phyloP scores from a whole-genome alignment of 1,140 invertebrate species.

The Carcinoscorpius rotundicauda region DNA sequence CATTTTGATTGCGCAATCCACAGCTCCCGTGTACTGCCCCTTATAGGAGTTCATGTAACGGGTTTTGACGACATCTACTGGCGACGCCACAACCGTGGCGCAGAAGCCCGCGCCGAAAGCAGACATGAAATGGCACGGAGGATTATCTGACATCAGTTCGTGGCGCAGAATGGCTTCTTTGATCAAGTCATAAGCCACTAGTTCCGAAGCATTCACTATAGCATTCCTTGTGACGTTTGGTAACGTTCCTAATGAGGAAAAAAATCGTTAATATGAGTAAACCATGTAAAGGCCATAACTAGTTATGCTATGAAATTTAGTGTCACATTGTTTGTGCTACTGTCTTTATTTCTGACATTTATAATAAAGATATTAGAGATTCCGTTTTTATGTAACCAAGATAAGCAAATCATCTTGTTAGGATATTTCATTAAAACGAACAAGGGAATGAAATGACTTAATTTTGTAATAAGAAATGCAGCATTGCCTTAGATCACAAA shows the following conservation, averaged over 20 bases:
- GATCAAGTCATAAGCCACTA: conserved; percentile 57
- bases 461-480: too few species aligned
- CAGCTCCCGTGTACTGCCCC: conserved; percentile 47
- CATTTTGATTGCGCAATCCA: conserved; percentile 46
- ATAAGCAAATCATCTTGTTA: too few species aligned
- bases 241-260: conserved; percentile 38
- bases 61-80: conserved; percentile 55
- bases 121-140: conserved; percentile 50
- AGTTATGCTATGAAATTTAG: too few species aligned
- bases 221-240: conserved; percentile 54
- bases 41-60: conserved; percentile 51
- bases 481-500: too few species aligned
- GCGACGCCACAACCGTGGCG: conserved; percentile 48
- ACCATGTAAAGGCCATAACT: too few species aligned
- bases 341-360: too few species aligned
- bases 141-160: conserved; percentile 43
- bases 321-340: too few species aligned
- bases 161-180: conserved; percentile 46
- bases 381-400: too few species aligned
- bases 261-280: too few species aligned
- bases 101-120: conserved; percentile 48
- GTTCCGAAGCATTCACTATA: conserved; percentile 56
- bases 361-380: too few species aligned
- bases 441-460: too few species aligned
- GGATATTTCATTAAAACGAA: too few species aligned